Conservation (phyloP, 2,888 invertebrate species). For the Lapara coniferarum region DNA sequence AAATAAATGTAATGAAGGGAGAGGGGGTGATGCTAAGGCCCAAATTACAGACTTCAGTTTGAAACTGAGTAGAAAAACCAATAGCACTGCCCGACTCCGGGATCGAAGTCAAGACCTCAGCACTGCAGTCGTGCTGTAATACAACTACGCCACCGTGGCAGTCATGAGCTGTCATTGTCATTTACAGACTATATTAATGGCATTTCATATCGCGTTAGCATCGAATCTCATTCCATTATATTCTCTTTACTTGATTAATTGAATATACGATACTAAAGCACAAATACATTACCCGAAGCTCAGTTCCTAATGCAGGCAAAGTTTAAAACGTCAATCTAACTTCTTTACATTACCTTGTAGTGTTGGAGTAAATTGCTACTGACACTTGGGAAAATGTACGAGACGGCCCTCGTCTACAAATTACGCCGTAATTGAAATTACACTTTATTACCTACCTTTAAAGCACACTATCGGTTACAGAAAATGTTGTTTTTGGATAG, state of each 20-base stretch:
- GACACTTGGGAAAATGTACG: constrained; percentile 51
- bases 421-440: neutral
- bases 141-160: no score
- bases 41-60: neutral
- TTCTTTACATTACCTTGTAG: constrained; percentile 38
- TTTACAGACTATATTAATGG: no score
- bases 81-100: no score
- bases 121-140: no score
- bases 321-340: constrained; percentile 41
- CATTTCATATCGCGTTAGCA: no score
- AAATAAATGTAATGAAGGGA: no score
- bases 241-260: constrained; percentile 1
- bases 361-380: constrained; percentile 46
- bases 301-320: constrained; percentile 10
- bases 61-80: no score
- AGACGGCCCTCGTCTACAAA: constrained; percentile 4
- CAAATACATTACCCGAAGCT: constrained; percentile 14
- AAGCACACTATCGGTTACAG: neutral
- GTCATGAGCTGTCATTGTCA: no score
- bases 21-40: no score
- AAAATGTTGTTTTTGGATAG: constrained; percentile 5
- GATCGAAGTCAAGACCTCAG: no score
- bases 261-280: neutral
- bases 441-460: constrained; percentile 2
- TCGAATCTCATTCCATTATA: neutral